Conservation (phyloP, 1,140 invertebrate genomes). For the Drosophila fuyamai region DNA sequence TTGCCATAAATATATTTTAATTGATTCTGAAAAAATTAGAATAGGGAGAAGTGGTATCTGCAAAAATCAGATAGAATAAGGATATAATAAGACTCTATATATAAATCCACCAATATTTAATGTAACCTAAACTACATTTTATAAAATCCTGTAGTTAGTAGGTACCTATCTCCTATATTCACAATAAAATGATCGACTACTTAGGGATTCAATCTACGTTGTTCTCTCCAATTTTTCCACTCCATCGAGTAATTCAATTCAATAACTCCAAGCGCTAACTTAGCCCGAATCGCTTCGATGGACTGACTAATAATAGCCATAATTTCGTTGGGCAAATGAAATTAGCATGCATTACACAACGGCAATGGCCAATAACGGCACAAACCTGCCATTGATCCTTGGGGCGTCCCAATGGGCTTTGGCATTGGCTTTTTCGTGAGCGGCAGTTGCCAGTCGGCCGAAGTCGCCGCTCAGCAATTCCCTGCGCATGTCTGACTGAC, state of each 20-base stretch:
- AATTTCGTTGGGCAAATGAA: slow-evolving; percentile 73
- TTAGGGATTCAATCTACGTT: neutral
- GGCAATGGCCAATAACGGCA: slow-evolving; percentile 77
- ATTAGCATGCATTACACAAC: slow-evolving; percentile 78
- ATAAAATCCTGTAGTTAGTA: no score
- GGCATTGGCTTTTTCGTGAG: slow-evolving; percentile 20
- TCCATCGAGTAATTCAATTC: slow-evolving; percentile 30
- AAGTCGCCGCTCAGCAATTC: slow-evolving; percentile 44
- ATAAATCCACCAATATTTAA: no score
- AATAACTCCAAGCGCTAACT: slow-evolving; percentile 27
- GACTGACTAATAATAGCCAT: slow-evolving; percentile 71
- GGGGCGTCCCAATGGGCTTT: slow-evolving; percentile 70
- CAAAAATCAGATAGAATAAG: no score
- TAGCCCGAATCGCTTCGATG: slow-evolving; percentile 21
- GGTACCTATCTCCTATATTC: no score
- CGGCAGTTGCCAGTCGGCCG: slow-evolving; percentile 44
- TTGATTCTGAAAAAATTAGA: no score
- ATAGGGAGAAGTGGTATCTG: no score
- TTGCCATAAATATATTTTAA: no score
- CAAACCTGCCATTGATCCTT: slow-evolving; percentile 80
- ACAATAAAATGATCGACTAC: no score
- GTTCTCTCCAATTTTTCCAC: slow-evolving; percentile 16
- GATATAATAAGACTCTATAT: no score
- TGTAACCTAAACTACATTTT: no score
- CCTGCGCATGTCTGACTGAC: slow-evolving; percentile 70